Evolutionary conservation across 2,888 invertebrate genomes (phyloP), one percentile per base, ranked within the genome.

Genomic region (Mylabris sibirica): DNA sequence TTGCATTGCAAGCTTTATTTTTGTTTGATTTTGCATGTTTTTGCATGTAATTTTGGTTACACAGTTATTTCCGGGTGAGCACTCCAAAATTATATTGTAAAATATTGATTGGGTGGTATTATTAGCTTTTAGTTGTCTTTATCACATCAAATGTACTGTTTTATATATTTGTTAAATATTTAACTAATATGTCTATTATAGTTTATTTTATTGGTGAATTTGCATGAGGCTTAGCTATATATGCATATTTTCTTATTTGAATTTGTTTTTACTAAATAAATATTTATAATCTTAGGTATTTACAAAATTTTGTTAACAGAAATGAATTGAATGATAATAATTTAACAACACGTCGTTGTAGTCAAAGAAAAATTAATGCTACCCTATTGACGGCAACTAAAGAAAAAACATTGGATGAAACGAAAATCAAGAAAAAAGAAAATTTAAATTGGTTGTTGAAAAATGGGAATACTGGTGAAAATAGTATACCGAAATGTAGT

Each of bases 281-380:
- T 49, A 49, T 57, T 57, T n/a, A 26, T 57, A 57, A 57, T 57
- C 53, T 44, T 63, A 63, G 30, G 63, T 38, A 44, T 44, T 63
- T 44, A 24, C 44, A 64, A 66, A 70, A 72, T 81, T 81, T 77
- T 82, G 80, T 83, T 79, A 75, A 81, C 83, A 84, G 84, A 83
- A 80, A 77, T 73, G 81, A 81, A 65, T 67, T 76, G 67, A 80
- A 78, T 72, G 81, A 80, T 59, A 66, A 68, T 62, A 71, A 71
- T 57, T 26, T 26, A 69, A 75, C 75, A n/a, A 73, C 78, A 34
- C 72, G 80, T 22, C 77, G 82, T 59, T 70, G 74, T 62, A 80
- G 78, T 72, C 79, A 79, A 63, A 77, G 81, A 61, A 80, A 80
- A 73, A 65, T 74, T 64, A 66, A 69, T 67, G 66, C 70, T 49